Percentiles rank a stretch among this genome's conserved stretches.
Conservation (phyloP, 2,797 vertebrate genomes). For the Psittacula derbiana region DNA sequence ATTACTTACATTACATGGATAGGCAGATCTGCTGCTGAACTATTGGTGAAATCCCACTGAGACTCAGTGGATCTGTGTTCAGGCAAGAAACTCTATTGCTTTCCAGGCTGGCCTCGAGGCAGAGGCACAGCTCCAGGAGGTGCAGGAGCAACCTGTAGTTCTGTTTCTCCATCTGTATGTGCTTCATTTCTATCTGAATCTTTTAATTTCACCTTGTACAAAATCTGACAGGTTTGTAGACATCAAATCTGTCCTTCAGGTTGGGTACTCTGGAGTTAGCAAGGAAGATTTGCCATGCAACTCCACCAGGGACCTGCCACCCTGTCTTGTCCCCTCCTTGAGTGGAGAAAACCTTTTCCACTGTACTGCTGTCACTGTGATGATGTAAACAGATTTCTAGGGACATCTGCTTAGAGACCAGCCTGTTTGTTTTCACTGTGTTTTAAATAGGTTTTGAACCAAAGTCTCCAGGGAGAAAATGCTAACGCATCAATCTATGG, state of each 20-base stretch:
- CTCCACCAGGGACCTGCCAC: not conserved
- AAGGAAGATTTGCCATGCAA: not conserved
- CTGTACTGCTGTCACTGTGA: not conserved
- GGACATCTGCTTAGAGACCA: slow-evolving; percentile 44
- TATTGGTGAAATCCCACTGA: not conserved
- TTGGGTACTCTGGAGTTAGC: not conserved
- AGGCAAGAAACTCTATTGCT: not conserved
- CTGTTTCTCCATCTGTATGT: accelerated
- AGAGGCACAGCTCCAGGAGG: not conserved
- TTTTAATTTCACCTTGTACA: not conserved
- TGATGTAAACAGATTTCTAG: slow-evolving; percentile 34
- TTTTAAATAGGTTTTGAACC: slow-evolving; percentile 51
- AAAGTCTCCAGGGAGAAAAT: slow-evolving; percentile 44
- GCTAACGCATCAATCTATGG: slow-evolving; percentile 22
- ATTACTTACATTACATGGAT: not conserved
- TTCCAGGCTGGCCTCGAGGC: not conserved
- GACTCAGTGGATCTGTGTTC: not conserved
- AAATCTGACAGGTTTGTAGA: not conserved
- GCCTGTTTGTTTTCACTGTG: slow-evolving; percentile 13
- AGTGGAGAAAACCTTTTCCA: not conserved
- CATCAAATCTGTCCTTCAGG: not conserved
- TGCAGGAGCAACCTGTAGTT: not conserved
- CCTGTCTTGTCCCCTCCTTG: not conserved
- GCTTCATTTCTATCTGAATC: not conserved
- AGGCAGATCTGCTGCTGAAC: slow-evolving; percentile 7